phyloP scores from a whole-genome alignment of 2,113 vertebrate species.

The Passer montanus region DNA sequence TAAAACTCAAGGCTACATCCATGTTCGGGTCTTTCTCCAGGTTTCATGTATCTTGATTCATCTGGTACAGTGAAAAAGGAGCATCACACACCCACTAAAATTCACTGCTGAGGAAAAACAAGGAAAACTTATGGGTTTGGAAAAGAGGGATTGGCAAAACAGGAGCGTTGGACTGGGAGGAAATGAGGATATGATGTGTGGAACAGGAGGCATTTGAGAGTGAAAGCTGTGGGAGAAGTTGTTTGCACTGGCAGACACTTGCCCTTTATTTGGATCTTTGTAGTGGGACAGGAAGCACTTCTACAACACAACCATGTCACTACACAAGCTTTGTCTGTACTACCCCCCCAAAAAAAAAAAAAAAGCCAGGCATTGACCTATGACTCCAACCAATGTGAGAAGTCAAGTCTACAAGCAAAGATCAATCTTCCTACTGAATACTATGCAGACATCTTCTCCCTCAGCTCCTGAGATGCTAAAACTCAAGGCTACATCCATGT shows the following conservation, averaged over 20 bases:
- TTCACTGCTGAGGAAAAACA: neutral
- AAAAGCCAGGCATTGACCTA: no score
- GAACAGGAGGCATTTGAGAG: neutral
- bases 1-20: neutral
- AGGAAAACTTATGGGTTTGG: neutral
- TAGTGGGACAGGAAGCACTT: neutral
- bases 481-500: neutral
- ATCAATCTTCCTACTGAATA: neutral
- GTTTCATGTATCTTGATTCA: neutral
- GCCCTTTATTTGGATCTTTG: neutral
- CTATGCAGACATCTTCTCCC: neutral
- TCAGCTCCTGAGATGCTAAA: neutral
- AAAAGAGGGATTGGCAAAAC: neutral
- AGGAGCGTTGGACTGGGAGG: neutral
- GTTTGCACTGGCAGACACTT: neutral
- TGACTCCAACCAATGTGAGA: neutral
- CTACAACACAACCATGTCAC: neutral
- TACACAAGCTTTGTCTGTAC: accelerated
- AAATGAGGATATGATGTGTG: neutral
- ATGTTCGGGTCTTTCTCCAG: neutral
- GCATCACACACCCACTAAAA: neutral
- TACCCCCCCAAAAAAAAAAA: no score
- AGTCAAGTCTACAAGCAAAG: neutral
- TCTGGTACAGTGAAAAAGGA: neutral
- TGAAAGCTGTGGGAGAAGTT: neutral